These are phyloP conservation scores for Orchestia grillus DNA, from an alignment of 1,140 invertebrate species.

Conservation along the genomic window DNA sequence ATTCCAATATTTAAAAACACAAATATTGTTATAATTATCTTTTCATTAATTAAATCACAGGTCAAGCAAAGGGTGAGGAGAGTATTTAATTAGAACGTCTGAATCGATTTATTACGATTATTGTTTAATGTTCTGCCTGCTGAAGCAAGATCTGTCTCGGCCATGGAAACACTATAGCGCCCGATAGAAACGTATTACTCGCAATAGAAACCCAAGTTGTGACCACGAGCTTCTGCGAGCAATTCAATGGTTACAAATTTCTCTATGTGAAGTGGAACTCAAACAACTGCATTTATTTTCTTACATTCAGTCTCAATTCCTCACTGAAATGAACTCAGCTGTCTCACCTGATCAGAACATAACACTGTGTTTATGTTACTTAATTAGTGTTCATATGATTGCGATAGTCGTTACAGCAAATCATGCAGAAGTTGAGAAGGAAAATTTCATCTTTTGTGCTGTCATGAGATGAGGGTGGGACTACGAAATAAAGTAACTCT, in stretches of 20 bases:
- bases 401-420: neutral
- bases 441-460: neutral
- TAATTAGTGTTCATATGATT: neutral
- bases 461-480: neutral
- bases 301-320: neutral
- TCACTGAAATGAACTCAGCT: neutral
- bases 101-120: neutral
- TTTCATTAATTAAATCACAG: neutral
- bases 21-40: too few relatives aligned
- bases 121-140: neutral
- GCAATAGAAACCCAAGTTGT: neutral
- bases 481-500: neutral
- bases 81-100: too few relatives aligned
- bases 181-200: neutral
- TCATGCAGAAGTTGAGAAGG: neutral
- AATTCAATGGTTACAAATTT: neutral
- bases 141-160: neutral
- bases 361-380: neutral
- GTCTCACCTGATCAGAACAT: neutral
- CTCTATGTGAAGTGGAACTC: neutral
- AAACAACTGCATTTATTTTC: neutral
- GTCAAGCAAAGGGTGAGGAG: too few relatives aligned
- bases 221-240: neutral
- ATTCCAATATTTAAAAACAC: too few relatives aligned
- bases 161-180: neutral